phyloP scores from a whole-genome alignment of 64 coral and sea anemone genomes.

The Porites australiensis region DNA sequence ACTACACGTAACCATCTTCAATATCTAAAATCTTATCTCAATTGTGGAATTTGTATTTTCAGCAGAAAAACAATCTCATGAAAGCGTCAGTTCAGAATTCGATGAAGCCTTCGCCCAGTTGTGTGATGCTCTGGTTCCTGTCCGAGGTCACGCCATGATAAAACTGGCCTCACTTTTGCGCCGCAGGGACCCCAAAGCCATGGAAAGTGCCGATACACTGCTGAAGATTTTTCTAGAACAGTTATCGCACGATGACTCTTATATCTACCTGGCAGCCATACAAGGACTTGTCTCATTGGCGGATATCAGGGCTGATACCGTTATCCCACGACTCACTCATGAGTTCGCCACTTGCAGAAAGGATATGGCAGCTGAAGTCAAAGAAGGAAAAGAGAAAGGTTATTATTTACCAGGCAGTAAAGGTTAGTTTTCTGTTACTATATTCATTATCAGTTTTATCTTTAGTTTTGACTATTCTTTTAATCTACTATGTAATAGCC shows the following conservation, averaged over 20 bases:
- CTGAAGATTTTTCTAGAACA: slow-evolving; percentile 91
- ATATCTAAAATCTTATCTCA: too few species aligned
- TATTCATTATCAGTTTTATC: not conserved
- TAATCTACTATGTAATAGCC: too few species aligned
- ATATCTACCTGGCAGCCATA: slow-evolving; percentile 93
- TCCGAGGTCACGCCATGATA: slow-evolving; percentile 89
- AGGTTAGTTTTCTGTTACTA: slow-evolving; percentile 1
- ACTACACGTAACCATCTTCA: too few species aligned
- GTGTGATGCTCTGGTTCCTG: slow-evolving; percentile 91
- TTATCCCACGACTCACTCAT: slow-evolving; percentile 67
- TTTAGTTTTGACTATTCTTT: too few species aligned
- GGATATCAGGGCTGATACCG: slow-evolving; percentile 66
- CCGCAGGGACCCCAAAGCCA: slow-evolving; percentile 68
- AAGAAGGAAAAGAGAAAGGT: slow-evolving; percentile 68
- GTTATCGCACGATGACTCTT: slow-evolving; percentile 88
- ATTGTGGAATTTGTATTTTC: not conserved
- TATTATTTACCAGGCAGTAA: slow-evolving; percentile 1
- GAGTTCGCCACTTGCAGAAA: slow-evolving; percentile 68
- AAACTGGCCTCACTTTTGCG: slow-evolving; percentile 74
- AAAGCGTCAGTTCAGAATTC: slow-evolving; percentile 31
- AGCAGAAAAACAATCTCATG: not conserved
- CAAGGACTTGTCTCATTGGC: slow-evolving; percentile 87
- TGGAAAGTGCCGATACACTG: slow-evolving; percentile 67
- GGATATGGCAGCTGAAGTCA: not conserved
- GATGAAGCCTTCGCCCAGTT: slow-evolving; percentile 79